Evolutionary conservation across 2,113 vertebrate species (phyloP).

Genomic region (Rana temporaria): DNA sequence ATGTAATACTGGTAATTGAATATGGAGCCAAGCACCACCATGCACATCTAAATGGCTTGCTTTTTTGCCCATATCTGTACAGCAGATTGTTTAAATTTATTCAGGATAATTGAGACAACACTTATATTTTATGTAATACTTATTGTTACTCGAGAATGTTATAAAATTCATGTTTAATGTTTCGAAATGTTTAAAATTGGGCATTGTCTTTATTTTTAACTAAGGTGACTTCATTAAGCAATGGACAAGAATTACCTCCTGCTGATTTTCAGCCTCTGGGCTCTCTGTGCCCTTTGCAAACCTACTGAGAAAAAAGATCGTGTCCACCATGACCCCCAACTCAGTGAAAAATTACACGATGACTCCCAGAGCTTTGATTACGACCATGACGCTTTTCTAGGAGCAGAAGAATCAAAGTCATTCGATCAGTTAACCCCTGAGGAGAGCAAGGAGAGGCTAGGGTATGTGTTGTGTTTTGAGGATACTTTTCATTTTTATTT

Average conservation of each 20-base stretch:
- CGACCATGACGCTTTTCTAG: conserved; percentile 95
- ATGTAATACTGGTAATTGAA: no score
- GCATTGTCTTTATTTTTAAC: background rate
- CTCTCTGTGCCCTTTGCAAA: conserved; percentile 77
- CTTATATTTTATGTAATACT: no score
- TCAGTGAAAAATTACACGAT: conserved; percentile 84
- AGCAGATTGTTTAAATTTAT: no score
- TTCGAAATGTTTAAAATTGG: no score
- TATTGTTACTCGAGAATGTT: no score
- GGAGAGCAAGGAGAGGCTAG: conserved; percentile 91
- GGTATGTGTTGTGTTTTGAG: conserved; percentile 74
- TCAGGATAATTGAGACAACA: no score
- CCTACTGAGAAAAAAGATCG: conserved; percentile 90
- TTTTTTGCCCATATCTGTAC: no score
- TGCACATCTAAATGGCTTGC: no score
- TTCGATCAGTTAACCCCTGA: conserved; percentile 89
- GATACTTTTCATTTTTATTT: no score
- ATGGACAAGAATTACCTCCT: conserved; percentile 78
- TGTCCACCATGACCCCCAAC: conserved; percentile 81
- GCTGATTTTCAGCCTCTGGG: conserved; percentile 77
- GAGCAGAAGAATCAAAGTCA: conserved; percentile 83
- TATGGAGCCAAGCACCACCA: no score
- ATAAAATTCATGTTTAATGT: no score
- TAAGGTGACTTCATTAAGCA: background rate
- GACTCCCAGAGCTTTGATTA: conserved; percentile 91